Evolutionary conservation across 2,797 vertebrate species (phyloP), one percentile per base, ranked within the genome.

Genomic region (Gymnocypris eckloni): DNA sequence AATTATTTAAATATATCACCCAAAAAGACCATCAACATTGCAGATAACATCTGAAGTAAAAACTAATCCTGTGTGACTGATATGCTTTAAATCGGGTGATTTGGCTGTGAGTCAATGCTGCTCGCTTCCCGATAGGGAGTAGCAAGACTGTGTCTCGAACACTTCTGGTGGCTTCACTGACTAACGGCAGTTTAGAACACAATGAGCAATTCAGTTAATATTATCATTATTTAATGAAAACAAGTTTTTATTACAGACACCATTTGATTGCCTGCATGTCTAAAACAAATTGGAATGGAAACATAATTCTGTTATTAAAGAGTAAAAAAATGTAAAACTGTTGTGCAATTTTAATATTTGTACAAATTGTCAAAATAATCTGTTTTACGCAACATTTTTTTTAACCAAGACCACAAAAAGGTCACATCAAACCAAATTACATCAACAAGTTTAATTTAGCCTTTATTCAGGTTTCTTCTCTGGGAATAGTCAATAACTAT

Each of bases 361-460:
- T 64, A 64, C 4, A 64, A 12, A 0, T 28, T 64, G 11, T 64
- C n/a, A 64, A 61, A 64, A 64, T 64, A 64, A 64, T 64, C 2
- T 64, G 2, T 64, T 22, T 56, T 22, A 22, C 7, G 1, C 20
- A 56, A 25, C 11, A 11, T 2, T 22, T 56, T 2, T 75, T 52
- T 75, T 77, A 6, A 39, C 52, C 33, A 12, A n/a, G 37, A 59
- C 52, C 52, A 59, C 33, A 59, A 78, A 64, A n/a, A 59, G 11
- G 52, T 39, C 52, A 41, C 9, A 20, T 56, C 11, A 59, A 59
- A 78, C 54, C 22, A 78, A 77, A 70, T 4, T 18, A 7, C 18
- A 75, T 84, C 25, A 83, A 37, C 56, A 66, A 56, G 10, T 25
- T 59, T 25, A 84, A 52, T 76, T 81, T 33, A 77, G 7, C n/a